A percentile compares a stretch with the other conserved stretches of the same genome.
Conservation (phyloP, 92 coral and sea anemone species). For the Phenganax subtilis region DNA sequence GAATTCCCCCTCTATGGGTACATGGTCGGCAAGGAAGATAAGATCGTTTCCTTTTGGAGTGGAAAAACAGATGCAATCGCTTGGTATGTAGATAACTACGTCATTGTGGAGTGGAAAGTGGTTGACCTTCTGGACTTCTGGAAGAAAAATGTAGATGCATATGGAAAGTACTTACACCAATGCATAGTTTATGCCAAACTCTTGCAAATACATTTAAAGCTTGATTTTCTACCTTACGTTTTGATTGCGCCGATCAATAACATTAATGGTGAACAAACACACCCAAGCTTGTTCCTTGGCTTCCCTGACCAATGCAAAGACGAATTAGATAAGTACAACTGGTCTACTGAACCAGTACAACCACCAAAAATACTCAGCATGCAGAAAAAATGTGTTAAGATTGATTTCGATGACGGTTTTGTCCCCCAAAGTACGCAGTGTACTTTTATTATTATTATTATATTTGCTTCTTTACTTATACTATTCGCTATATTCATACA, state of each 20-base stretch:
- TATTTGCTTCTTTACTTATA: no score
- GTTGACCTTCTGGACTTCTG: conserved; percentile 29
- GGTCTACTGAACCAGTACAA: conserved; percentile 10
- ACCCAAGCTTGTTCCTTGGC: conserved; percentile 42
- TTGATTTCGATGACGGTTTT: no score
- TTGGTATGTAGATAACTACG: conserved; percentile 26
- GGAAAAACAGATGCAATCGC: conserved; percentile 52
- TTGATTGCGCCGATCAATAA: conserved; percentile 48
- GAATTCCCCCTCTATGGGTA: conserved; percentile 36
- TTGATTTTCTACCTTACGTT: conserved; percentile 44
- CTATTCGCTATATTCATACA: no score
- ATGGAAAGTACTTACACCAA: conserved; percentile 49
- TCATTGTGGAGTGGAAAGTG: conserved; percentile 56
- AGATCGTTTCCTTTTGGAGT: conserved; percentile 16
- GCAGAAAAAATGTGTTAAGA: no score
- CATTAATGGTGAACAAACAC: conserved; percentile 26
- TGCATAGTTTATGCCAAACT: conserved; percentile 57
- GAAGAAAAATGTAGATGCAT: conserved; percentile 5
- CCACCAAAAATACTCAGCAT: no score
- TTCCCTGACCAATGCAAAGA: conserved; percentile 47
- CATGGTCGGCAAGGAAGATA: background rate
- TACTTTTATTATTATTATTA: no score
- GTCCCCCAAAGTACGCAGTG: no score
- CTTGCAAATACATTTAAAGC: conserved; percentile 47
- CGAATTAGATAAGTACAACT: conserved; percentile 19